A percentile compares a stretch with the other conserved stretches of the same genome.
phyloP scores from a whole-genome alignment of 2,113 vertebrate genomes.

The Corythaeola cristata region DNA sequence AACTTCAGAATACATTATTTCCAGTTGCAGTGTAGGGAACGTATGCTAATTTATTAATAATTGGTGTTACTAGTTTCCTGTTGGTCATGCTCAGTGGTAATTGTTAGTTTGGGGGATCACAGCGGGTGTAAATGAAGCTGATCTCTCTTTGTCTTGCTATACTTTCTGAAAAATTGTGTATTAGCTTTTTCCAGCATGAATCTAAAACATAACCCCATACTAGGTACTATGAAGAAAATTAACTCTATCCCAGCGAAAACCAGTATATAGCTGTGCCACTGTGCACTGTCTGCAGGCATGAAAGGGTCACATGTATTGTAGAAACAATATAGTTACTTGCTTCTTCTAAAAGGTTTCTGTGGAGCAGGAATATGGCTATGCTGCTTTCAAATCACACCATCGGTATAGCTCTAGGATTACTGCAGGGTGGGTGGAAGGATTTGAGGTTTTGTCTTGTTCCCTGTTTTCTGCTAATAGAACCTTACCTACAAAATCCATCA shows the following conservation, averaged over 20 bases:
- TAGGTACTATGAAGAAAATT: too few relatives aligned
- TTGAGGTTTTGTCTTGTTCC: not conserved
- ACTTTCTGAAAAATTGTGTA: not conserved
- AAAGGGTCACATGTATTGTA: not conserved
- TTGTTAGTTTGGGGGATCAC: too few relatives aligned
- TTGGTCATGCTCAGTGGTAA: too few relatives aligned
- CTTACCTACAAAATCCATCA: not conserved
- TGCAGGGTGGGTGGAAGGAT: not conserved
- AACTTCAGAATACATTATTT: not conserved
- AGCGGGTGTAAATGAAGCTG: not conserved
- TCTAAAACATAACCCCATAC: too few relatives aligned
- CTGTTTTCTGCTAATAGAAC: not conserved
- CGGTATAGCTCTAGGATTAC: not conserved
- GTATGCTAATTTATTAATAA: accelerated
- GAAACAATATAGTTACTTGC: not conserved
- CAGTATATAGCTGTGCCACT: too few relatives aligned
- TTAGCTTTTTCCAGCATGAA: not conserved
- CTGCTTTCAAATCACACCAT: accelerated
- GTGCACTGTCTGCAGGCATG: not conserved
- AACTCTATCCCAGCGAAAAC: too few relatives aligned
- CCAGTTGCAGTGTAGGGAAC: not conserved
- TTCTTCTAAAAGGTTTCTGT: not conserved
- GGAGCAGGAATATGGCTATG: accelerated
- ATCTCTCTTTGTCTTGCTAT: not conserved
- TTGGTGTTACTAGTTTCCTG: too few relatives aligned